Base-by-base conservation (phyloP, 2,888 invertebrate genomes). In the Callosobruchus maculatus region DNA sequence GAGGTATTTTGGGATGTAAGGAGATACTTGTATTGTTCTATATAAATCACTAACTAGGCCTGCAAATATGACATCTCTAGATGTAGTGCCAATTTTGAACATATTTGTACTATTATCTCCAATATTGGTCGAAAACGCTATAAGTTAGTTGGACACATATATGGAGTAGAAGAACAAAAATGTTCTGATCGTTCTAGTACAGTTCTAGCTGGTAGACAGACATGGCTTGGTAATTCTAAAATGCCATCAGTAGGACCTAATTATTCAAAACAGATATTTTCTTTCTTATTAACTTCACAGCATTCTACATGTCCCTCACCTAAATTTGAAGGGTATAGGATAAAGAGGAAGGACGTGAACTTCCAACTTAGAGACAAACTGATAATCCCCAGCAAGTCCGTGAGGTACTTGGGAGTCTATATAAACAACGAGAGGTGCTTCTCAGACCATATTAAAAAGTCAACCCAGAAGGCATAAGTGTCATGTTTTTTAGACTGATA, bases 251-350 rank as follows among this genome's bases (percentile, higher is more conserved):
- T 93, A 79, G 92, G 89, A 80, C 94, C 94, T 79, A 93, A 89
- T 81, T 94, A 94, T 86, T 96, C 95, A 87, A 96, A 97, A 84
- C 97, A 97, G 75, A 95, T 90, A 81, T 91, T 90, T 76, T 93
- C 93, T 0, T 90, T 86, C 79, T 92, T 91, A 76, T 91, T 91
- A 49, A 90, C 89, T 77, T 92, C 91, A 83, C 96, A 96, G 85
- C 96, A 97, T 84, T 95, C 94, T 7, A 94, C 89, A 67, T 92
- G 90, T 75, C 93, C 93, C 85, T 92, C 92, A 67, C 90, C 89
- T 79, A 92, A 90, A 73, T 93, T n/a, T n/a, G n/a, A n/a, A n/a
- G n/a, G n/a, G n/a, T n/a, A n/a, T n/a, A n/a, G n/a, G n/a, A n/a
- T n/a, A n/a, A n/a, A n/a, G n/a, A n/a, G n/a, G n/a, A n/a, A n/a